These are phyloP conservation scores for Lomographa bimaculata DNA, from an alignment of 2,888 invertebrate genomes.

Conservation along the genomic window DNA sequence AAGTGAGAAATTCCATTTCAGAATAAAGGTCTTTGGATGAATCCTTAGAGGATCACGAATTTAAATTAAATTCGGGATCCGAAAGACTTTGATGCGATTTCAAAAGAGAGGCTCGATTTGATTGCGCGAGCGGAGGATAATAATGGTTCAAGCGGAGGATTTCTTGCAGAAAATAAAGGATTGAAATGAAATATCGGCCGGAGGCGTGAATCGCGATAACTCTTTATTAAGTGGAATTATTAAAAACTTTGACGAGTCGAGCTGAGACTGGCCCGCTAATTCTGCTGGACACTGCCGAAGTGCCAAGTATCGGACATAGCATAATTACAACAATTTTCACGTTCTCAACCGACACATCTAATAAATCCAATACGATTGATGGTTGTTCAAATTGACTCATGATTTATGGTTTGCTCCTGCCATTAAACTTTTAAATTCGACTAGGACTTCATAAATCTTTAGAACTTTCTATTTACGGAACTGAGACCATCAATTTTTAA, in stretches of 20 bases:
- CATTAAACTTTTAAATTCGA: slow-evolving; percentile 45
- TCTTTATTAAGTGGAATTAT: slow-evolving; percentile 39
- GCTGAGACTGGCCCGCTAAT: slow-evolving; percentile 4
- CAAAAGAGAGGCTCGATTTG: slow-evolving; percentile 45
- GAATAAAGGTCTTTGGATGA: slow-evolving; percentile 30
- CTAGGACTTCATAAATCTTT: slow-evolving; percentile 46
- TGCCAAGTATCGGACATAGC: slow-evolving; percentile 17
- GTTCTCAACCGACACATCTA: slow-evolving; percentile 26
- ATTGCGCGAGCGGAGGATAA: slow-evolving; percentile 43
- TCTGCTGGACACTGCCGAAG: slow-evolving; percentile 10
- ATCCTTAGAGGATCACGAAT: slow-evolving; percentile 36
- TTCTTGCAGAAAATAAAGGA: slow-evolving; percentile 43
- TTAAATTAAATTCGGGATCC: slow-evolving; percentile 47
- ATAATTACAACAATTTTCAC: slow-evolving; percentile 41
- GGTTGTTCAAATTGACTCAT: slow-evolving; percentile 40
- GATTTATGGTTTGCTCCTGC: slow-evolving; percentile 55
- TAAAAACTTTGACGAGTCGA: slow-evolving; percentile 18
- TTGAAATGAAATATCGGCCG: slow-evolving; percentile 38
- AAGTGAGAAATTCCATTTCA: slow-evolving; percentile 43
- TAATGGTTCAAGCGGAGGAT: slow-evolving; percentile 43
- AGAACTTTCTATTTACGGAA: slow-evolving; percentile 40
- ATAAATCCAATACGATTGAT: slow-evolving; percentile 40
- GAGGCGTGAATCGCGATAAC: slow-evolving; percentile 39
- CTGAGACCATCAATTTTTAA: slow-evolving; percentile 21
- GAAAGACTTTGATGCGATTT: slow-evolving; percentile 43